Base-by-base conservation (phyloP, 30 jellyfish, hydroid and myxozoan genomes). In the Aurelia sp. region DNA sequence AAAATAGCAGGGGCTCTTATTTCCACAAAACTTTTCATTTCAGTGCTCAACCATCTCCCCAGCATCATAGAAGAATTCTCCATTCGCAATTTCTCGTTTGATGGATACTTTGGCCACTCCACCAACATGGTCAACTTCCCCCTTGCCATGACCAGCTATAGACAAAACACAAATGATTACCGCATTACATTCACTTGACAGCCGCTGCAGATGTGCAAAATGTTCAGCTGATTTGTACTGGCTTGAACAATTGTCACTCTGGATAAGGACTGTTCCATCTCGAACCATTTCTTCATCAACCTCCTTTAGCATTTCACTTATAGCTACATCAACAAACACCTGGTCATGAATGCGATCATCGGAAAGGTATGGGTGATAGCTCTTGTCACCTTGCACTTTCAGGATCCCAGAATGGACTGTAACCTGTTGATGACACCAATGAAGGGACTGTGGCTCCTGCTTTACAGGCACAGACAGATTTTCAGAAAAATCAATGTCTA, bases 221-320 rank as follows among this genome's bases (percentile, higher is more conserved):
- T 80, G 90, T 31, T 64, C 77, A 19, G 90, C 70, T 35, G 90
- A 80, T 80, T 80, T 80, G 84, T 80, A 80, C 73, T 66, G 84
- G 66, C 73, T 47, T 33, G 69, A 47, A 47, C 84, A 64, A 66
- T 80, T 64, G 51, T 80, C 73, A 62, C 85, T 63, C 73, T 63
- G 77, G 35, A 63, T 80, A 5, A 62, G 77, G 37, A 48, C 62
- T 51, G 72, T 80, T 30, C 74, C 90, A 69, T 69, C 62, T 69
- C 80, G 60, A 69, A 69, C 33, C 85, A 3, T 73, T 50, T 40
- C 71, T 57, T 73, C 51, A 50, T 73, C 85, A 50, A 3, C 71
- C 41, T 64, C 47, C 60, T 66, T 48, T 50, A 80, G 64, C 73
- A 80, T 62, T 64, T 80, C 85, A 8, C 74, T 60, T 37, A 80